Conservation (phyloP, 2,888 invertebrate species). For the Lithophane leautieri region DNA sequence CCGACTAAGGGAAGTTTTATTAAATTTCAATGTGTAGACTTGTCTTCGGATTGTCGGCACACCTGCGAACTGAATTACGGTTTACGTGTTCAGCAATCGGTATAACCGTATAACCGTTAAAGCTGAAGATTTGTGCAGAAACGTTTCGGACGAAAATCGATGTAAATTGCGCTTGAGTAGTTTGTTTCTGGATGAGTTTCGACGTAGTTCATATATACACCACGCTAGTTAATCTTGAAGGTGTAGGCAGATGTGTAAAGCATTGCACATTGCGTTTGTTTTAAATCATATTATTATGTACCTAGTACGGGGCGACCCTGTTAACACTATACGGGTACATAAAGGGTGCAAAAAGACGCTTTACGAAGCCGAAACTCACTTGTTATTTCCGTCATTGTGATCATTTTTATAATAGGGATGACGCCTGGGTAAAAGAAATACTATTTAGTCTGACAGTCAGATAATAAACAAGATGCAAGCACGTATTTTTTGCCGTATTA, state of each 20-base stretch:
- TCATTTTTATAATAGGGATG: no score
- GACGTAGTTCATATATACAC: background rate
- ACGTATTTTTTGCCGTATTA: no score
- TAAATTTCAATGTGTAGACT: conserved; percentile 82
- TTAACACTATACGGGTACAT: no score
- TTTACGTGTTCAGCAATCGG: conserved; percentile 76
- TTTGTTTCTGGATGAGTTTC: background rate
- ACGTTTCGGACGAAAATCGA: conserved; percentile 24
- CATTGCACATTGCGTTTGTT: background rate
- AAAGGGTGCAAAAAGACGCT: no score
- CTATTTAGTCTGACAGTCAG: no score
- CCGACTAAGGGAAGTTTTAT: conserved; percentile 79
- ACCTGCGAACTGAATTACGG: conserved; percentile 86
- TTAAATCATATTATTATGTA: background rate
- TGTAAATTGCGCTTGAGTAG: conserved; percentile 17
- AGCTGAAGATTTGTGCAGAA: conserved; percentile 59
- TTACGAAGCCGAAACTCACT: no score
- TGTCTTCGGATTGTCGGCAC: conserved; percentile 82
- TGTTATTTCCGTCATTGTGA: no score
- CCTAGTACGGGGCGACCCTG: background rate
- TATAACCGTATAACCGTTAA: conserved; percentile 74
- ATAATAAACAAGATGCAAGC: no score
- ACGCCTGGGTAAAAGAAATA: no score
- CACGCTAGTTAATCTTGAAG: background rate
- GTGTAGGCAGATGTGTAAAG: background rate